phyloP scores from a whole-genome alignment of 64 coral and sea anemone genomes.

The Catalaphyllia jardinei region DNA sequence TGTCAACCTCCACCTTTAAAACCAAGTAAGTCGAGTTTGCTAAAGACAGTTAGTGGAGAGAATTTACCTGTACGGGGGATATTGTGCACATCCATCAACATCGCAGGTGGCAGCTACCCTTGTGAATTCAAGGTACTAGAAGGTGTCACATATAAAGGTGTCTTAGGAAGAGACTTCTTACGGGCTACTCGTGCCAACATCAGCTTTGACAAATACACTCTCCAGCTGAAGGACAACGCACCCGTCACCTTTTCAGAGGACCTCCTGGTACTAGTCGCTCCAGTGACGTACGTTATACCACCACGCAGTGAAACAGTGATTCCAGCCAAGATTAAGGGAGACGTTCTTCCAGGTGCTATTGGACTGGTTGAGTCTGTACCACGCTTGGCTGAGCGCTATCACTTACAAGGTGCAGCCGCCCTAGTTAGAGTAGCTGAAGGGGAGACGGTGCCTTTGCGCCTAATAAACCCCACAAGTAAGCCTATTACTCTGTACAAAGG shows the following conservation, averaged over 20 bases:
- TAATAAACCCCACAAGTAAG: constrained; percentile 29
- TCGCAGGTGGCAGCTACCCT: background rate
- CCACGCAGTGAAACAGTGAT: background rate
- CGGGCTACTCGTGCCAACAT: background rate
- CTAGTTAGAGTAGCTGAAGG: background rate
- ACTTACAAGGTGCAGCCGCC: constrained; percentile 29
- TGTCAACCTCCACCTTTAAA: background rate
- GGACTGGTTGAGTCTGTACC: constrained; percentile 7
- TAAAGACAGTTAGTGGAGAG: background rate
- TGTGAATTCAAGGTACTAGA: background rate
- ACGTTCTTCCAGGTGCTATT: background rate
- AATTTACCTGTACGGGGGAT: background rate
- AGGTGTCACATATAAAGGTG: background rate
- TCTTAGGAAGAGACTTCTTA: background rate
- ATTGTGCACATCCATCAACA: background rate
- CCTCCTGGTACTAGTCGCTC: background rate
- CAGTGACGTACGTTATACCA: background rate
- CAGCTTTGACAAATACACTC: background rate
- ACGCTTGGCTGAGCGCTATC: background rate
- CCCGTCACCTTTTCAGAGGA: background rate
- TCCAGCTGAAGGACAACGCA: background rate
- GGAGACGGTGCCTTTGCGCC: background rate
- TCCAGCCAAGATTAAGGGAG: background rate
- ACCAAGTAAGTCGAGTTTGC: background rate
- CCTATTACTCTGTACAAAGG: background rate